Conservation (phyloP, 2,797 vertebrate genomes). For the Semotilus atromaculatus region DNA sequence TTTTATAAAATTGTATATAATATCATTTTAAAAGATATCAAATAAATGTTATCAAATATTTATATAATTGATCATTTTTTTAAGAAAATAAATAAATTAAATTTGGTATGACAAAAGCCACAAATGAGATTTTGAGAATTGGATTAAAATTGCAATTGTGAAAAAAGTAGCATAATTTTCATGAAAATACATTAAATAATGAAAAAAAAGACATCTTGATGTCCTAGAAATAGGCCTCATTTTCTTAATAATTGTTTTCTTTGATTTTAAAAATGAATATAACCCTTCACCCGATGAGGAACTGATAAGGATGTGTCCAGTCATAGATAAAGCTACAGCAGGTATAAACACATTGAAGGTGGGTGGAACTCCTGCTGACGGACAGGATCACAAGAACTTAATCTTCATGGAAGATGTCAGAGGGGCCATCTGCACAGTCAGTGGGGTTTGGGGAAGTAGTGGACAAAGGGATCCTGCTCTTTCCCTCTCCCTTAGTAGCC, state of each 20-base stretch:
- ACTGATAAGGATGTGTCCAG: background rate
- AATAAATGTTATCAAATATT: background rate
- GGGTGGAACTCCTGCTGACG: conserved; percentile 54
- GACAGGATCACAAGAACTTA: conserved; percentile 43
- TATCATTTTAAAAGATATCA: background rate
- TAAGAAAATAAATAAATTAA: background rate
- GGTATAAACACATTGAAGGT: conserved; percentile 46
- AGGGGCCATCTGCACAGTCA: conserved; percentile 57
- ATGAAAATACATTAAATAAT: background rate
- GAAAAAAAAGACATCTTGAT: background rate
- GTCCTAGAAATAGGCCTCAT: background rate
- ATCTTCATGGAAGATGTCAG: conserved; percentile 51
- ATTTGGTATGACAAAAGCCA: background rate
- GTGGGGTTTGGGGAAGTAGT: conserved; percentile 44
- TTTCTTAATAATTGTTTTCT: background rate
- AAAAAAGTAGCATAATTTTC: background rate
- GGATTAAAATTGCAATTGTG: background rate
- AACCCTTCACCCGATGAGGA: background rate
- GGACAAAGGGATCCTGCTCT: conserved; percentile 21
- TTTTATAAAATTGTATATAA: background rate
- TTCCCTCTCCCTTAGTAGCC: background rate
- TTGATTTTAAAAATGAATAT: background rate
- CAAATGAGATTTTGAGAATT: background rate
- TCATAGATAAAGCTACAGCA: background rate
- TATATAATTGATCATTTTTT: background rate